Conservation (phyloP, 2,113 vertebrate genomes). For the Apodemus speciosus region DNA sequence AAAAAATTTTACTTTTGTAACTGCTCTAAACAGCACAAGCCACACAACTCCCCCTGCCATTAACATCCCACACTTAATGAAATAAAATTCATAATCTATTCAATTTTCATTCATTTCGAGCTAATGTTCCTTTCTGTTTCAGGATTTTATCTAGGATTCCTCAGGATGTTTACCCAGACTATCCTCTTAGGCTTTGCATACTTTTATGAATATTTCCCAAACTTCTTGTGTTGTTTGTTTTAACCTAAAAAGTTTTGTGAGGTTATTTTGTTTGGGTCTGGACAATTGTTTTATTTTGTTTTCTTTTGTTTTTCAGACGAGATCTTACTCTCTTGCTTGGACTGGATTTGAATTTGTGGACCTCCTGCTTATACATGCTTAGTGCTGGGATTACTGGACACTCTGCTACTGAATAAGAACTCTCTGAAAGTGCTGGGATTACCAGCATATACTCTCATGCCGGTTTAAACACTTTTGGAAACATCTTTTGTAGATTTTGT, state of each 20-base stretch:
- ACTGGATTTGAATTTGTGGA: neutral
- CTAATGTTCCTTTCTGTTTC: neutral
- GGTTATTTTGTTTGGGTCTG: neutral
- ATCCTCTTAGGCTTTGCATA: neutral
- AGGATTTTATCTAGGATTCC: neutral
- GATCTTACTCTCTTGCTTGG: neutral
- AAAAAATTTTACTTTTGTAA: neutral
- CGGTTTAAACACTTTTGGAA: neutral
- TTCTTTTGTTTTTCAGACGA: neutral
- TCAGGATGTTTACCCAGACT: neutral
- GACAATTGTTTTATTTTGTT: neutral
- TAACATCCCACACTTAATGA: neutral
- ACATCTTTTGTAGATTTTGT: neutral
- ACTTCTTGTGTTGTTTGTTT: neutral
- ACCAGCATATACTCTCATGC: neutral
- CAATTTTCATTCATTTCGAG: conserved; percentile 37
- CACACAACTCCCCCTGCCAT: neutral
- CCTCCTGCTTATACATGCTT: neutral
- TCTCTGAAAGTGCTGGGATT: neutral
- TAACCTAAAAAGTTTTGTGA: conserved; percentile 24
- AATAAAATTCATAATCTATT: conserved; percentile 10
- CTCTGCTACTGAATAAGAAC: too few species aligned
- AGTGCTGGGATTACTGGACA: neutral
- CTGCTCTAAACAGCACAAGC: neutral
- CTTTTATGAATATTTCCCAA: neutral